Conservation (phyloP, 2,113 vertebrate species). For the Theristicus caerulescens region DNA sequence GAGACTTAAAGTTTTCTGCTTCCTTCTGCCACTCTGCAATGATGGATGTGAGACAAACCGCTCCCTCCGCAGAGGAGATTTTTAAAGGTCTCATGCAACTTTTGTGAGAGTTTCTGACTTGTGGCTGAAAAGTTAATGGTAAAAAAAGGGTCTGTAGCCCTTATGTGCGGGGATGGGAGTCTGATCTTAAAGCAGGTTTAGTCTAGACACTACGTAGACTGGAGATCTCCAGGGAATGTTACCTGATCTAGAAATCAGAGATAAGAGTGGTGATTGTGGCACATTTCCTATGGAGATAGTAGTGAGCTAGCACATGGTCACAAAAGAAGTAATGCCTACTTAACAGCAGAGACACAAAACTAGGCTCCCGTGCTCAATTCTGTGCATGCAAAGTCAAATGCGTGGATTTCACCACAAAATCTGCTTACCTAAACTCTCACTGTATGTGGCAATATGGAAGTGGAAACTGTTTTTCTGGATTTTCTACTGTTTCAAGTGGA, state of each 20-base stretch:
- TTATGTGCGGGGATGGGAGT: neutral
- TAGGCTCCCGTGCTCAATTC: neutral
- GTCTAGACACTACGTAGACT: neutral
- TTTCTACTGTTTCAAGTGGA: neutral
- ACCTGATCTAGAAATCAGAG: neutral
- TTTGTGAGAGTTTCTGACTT: neutral
- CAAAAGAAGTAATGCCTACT: neutral
- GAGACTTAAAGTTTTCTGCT: neutral
- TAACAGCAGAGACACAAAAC: neutral
- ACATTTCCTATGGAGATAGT: neutral
- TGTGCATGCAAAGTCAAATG: neutral
- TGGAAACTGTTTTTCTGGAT: neutral
- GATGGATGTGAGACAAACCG: neutral
- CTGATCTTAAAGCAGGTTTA: neutral
- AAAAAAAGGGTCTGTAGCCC: neutral
- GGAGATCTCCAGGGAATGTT: neutral
- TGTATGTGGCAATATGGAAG: neutral
- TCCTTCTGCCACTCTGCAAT: neutral
- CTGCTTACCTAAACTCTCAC: neutral
- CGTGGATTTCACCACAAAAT: neutral
- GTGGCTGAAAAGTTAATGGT: neutral
- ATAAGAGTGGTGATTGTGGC: neutral
- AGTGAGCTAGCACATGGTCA: neutral
- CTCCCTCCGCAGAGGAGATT: neutral
- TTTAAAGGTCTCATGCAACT: neutral